Base-by-base conservation (phyloP, 2,113 vertebrate genomes). In the Meleagris gallopavo region DNA sequence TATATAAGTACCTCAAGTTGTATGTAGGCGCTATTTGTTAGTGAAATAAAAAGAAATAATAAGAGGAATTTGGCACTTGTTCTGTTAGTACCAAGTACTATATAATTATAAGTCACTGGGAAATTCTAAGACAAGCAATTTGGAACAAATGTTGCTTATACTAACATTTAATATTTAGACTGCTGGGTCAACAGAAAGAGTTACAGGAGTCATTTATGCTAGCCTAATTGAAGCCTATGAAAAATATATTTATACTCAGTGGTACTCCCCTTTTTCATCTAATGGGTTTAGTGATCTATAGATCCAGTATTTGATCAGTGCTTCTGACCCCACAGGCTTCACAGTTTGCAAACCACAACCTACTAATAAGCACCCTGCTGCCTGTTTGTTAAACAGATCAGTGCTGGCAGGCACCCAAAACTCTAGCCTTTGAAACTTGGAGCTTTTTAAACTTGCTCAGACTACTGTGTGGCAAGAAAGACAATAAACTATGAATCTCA, bases 341-440 rank as follows among this genome's bases (percentile, higher is more conserved):
- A 97, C 67, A 95, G 96, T 91, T 97, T 97, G 96, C 97, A 97
- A 98, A 97, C 97, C 97, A 96, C 97, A 98, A 95, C 95, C 84
- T 97, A 94, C 98, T 98, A 98, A 98, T 98, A 98, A 98, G 97
- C 97, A 98, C 97, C 98, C 98, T 97, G 94, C 95, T 97, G 98
- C 97, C 97, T 98, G 97, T 98, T 98, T 98, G 97, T 96, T 98
- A 97, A 98, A 98, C 97, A 98, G 96, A 98, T 97, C 97, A 81
- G 96, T 76, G 89, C 97, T 98, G 98, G 98, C 98, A 97, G 93
- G 86, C 97, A 95, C 97, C 97, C 98, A 98, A 94, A 96, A 95
- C 94, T 96, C 94, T 72, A 97, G 95, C 94, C 97, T 97, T 98
- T 97, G 98, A 98, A 97, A 97, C 97, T 97, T 96, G 90, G 96